Base-by-base conservation (phyloP, 2,888 invertebrate species). In the Entomobrya proxima region DNA sequence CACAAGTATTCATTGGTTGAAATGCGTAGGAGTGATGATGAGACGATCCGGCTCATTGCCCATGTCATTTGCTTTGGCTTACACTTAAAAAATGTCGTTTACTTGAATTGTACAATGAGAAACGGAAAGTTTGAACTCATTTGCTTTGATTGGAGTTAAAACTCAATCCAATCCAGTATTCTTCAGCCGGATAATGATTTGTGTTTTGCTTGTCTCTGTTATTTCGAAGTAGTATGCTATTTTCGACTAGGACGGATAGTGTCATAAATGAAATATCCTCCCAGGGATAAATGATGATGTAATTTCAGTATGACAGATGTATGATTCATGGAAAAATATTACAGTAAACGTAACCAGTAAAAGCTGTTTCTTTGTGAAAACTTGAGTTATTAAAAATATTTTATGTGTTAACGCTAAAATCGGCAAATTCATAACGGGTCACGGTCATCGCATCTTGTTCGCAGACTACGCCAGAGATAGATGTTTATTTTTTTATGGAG, bases 51-150 rank as follows among this genome's bases (percentile, higher is more conserved):
- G 76, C 85, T 81, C 85, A 86, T 81, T 69, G 76, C 47, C 69
- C 85, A 58, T 86, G 69, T 86, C 80, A 86, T 86, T 76, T 76
- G 61, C 64, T 80, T 74, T 27, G 21, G 32, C 50, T 52, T 77
- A 44, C 44, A 3, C 18, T 55, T 18, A 35, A n/a, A 50, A 79
- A 47, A 74, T 61, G 61, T 47, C 69, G 37, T 32, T 52, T 78
- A 72, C 72, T 44, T 30, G 47, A 27, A 47, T 47, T 44, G 47
- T n/a, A 18, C 18, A 21, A 30, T 21, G 3, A 21, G 35, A 7
- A 67, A 4, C 9, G 30, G 15, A n/a, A n/a, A n/a, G n/a, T n/a
- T n/a, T n/a, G n/a, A n/a, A n/a, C n/a, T n/a, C n/a, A n/a, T n/a
- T n/a, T n/a, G n/a, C n/a, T n/a, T n/a, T n/a, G n/a, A n/a, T n/a